Evolutionary conservation across 92 coral and sea anemone genomes (phyloP).

Genomic region (Diadumene lineata): DNA sequence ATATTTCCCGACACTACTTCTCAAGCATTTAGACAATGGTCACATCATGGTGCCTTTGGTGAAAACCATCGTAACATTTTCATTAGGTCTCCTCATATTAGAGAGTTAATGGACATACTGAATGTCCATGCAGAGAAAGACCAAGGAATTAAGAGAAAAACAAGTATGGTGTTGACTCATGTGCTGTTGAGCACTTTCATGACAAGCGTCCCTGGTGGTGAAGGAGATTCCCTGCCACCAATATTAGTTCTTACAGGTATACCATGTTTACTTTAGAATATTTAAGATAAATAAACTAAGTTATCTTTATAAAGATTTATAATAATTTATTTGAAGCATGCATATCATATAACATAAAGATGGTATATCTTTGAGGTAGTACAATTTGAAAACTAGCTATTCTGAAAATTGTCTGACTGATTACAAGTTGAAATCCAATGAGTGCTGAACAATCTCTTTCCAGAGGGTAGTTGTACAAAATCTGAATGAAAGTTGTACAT

Average conservation of each 20-base stretch:
- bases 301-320: too few relatives aligned
- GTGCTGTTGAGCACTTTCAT: slow-evolving; percentile 78
- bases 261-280: too few relatives aligned
- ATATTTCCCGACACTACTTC: slow-evolving; percentile 58
- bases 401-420: too few relatives aligned
- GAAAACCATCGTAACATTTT: slow-evolving; percentile 68
- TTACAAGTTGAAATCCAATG: too few relatives aligned
- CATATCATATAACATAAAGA: too few relatives aligned
- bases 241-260: slow-evolving; percentile 80
- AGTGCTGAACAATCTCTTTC: too few relatives aligned
- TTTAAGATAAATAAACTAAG: too few relatives aligned
- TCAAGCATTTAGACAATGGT: slow-evolving; percentile 85
- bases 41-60: slow-evolving; percentile 82
- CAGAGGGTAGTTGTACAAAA: too few relatives aligned
- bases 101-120: slow-evolving; percentile 75
- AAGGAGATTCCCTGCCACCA: slow-evolving; percentile 72
- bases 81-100: slow-evolving; percentile 64
- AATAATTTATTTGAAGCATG: too few relatives aligned
- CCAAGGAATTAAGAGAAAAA: slow-evolving; percentile 66
- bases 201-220: slow-evolving; percentile 84
- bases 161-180: slow-evolving; percentile 68
- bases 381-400: too few relatives aligned
- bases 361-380: too few relatives aligned
- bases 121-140: slow-evolving; percentile 83
- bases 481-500: too few relatives aligned